Evolutionary conservation across 1,140 invertebrate species (phyloP).

Genomic region (Drosophila jambulina): DNA sequence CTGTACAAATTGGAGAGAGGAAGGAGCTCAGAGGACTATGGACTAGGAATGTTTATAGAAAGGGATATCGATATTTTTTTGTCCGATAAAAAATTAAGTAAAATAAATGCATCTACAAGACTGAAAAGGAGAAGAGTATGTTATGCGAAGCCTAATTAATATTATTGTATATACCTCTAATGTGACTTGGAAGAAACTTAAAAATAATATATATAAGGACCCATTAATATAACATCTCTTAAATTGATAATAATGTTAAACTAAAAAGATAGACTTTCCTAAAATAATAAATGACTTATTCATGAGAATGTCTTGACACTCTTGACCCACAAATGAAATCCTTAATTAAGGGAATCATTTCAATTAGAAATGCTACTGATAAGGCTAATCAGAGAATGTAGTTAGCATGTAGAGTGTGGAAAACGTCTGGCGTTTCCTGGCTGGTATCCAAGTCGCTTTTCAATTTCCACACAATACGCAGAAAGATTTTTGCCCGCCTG

Average conservation of each 20-base stretch:
- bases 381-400: constrained; percentile 24
- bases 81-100: background rate
- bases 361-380: constrained; percentile 1
- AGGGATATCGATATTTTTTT: too few species aligned
- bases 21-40: background rate
- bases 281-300: background rate
- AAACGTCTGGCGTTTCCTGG: constrained; percentile 11
- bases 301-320: background rate
- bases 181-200: background rate
- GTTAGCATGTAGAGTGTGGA: constrained; percentile 13
- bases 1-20: background rate
- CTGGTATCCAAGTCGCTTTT: constrained; percentile 54
- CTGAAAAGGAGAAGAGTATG: too few species aligned
- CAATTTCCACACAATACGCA: constrained; percentile 62
- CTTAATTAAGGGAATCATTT: background rate
- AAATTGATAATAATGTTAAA: background rate
- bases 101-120: background rate
- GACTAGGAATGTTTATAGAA: background rate
- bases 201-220: background rate
- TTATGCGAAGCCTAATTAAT: background rate
- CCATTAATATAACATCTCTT: background rate
- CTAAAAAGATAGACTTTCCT: background rate
- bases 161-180: background rate
- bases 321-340: background rate
- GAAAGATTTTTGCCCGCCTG: constrained; percentile 22